Evolutionary conservation across 2,113 vertebrate species (phyloP), one percentile per base, ranked within the genome.

Genomic region (Gallinago paraguaiae): DNA sequence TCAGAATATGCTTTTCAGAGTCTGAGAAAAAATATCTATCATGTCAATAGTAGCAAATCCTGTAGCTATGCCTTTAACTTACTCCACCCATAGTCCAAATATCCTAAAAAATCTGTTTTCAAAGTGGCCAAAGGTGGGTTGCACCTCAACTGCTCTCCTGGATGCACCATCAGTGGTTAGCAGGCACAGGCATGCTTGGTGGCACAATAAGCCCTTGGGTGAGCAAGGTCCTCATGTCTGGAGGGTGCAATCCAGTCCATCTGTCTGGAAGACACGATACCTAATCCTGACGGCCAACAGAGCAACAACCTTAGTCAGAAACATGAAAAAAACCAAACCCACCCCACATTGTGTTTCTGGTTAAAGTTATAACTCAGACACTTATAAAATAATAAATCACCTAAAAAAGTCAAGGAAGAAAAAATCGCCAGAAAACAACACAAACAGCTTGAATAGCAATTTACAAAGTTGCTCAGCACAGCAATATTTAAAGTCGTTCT

Each of bases 381-480:
- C 72, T 78, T 95, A 54, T 16, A 93, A 96, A 97, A 92, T 54
- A 96, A 96, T 94, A 96, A 96, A 97, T 96, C 92, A 96, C 80
- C 88, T 95, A 92, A 95, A 97, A 95, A 97, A 97, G 84, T 94
- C 91, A 76, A 91, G 90, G 64, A 91, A 69, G 51, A 17, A 6
- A 68, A 50, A 60, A n/a, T 17, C 51, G 2, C 17, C 30, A 23
- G 33, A 48, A 18, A 19, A 22, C n/a, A 89, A 69, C 61, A 54
- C 72, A 96, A 97, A 97, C 67, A 95, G 90, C 92, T 95, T 94
- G 96, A 97, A 97, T 91, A 96, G 89, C 96, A 97, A 95, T 98
- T 96, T 95, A 82, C 82, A 92, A 96, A 98, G 90, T 96, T 98
- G 96, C 97, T 88, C 92, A 95, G 94, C 94, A 91, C 94, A 97